Evolutionary conservation across 1,140 invertebrate genomes (phyloP), one percentile per base, ranked within the genome.

Genomic region (Coenobita brevimanus): DNA sequence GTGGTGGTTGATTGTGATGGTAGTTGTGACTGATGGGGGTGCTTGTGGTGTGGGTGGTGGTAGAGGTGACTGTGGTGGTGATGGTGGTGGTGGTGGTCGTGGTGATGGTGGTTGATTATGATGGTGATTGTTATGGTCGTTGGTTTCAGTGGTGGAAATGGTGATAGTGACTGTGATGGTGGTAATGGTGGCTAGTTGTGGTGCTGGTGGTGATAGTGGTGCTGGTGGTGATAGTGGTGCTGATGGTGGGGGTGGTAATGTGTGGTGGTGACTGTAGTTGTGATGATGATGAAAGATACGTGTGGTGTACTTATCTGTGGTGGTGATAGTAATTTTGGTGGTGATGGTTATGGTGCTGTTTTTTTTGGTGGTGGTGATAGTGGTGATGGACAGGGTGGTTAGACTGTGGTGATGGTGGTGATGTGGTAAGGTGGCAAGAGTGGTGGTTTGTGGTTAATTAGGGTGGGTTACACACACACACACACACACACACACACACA

Each of bases 11-110:
- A 17, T 21, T 21, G 75, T 79, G 84, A 60, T 87, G 75, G 75
- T 75, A 24, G 57, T 78, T 30, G 84, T 87, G 62, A n/a, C 43
- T 38, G 76, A 71, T 57, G 76, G 79, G 73, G 54, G 69, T 8
- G 17, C 6, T 50, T 50, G 6, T 8, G 17, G 17, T 78, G 78
- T 86, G 83, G 54, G 80, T 87, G 76, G 84, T 87, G 73, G 64
- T 79, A 75, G 75, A 69, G 84, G 84, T 62, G 57, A 75, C 62
- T 41, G 84, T 73, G 21, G 84, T 36, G 24, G n/a, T 69, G 83
- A 41, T 60, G 73, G 83, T 54, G 21, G 33, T 36, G 73, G 60
- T 46, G 73, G 38, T 30, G 50, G 62, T 41, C 62, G 60, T 33
- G 33, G 33, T 17, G 15, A 21, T 21, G n/a, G 71, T 50, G 17